Evolutionary conservation across 2,888 invertebrate species (phyloP), one percentile per base, ranked within the genome.

Genomic region (Bellardia pandia): DNA sequence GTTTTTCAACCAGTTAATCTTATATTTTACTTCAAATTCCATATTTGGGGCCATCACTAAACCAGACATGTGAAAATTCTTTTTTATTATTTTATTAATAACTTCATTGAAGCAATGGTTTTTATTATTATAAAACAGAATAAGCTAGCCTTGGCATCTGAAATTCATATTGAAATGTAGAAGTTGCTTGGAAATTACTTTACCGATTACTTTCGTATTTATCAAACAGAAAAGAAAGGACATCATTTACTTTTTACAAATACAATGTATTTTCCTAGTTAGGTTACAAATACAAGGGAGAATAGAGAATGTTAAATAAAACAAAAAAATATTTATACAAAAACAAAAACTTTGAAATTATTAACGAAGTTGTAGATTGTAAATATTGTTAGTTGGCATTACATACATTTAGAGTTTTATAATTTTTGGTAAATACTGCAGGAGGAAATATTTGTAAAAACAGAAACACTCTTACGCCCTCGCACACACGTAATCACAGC

Each of bases 361-460:
- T 87, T 85, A 85, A 87, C 87, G 78, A 87, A 87, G 81, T 85
- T 85, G 77, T 78, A 80, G 86, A 83, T 86, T 75, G 86, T 81
- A 87, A 84, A 87, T 77, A 75, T 64, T 78, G 53, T 66, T 79
- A 71, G 69, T 76, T 53, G 40, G 23, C 30, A 77, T 56, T 71
- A 71, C 76, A 83, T 69, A 51, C 8, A 45, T 53, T 60, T 37
- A 37, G 56, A 37, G 30, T 82, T 75, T 30, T 83, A 51, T 83
- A 62, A 62, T 69, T 69, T 82, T 82, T 76, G 30, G 33, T 72
- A 72, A 72, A 81, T 56, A 68, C 51, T 40, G n/a, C 3, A 42
- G 30, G 37, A 71, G n/a, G 16, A 62, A 48, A 42, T 64, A 64
- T 45, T 51, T 51, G 51, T 69, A 33, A 56, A 16, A 40, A 40